These are phyloP conservation scores for Archips xylosteana DNA, from an alignment of 2,888 invertebrate genomes.

Conservation along the genomic window DNA sequence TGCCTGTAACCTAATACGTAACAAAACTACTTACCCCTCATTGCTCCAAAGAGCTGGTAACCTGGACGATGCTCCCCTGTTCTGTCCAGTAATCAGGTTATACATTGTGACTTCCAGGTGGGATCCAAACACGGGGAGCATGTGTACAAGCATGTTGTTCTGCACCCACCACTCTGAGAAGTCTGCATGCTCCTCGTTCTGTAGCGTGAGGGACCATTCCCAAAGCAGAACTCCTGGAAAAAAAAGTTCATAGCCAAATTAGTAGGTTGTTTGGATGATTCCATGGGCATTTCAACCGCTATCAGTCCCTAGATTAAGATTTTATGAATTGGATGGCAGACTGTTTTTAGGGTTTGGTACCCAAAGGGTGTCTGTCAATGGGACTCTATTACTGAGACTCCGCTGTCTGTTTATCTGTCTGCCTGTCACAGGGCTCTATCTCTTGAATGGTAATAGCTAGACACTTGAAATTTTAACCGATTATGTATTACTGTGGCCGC, in stretches of 20 bases:
- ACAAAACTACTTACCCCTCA: conserved; percentile 62
- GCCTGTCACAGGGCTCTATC: too few relatives aligned
- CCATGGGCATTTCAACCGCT: too few relatives aligned
- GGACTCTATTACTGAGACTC: too few relatives aligned
- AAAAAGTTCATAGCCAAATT: background rate
- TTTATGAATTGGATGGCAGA: too few relatives aligned
- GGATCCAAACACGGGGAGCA: conserved; percentile 86
- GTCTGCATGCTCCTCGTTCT: conserved; percentile 71
- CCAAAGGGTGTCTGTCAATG: too few relatives aligned
- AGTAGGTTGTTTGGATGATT: too few relatives aligned
- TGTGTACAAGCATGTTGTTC: conserved; percentile 85
- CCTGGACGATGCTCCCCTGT: conserved; percentile 82
- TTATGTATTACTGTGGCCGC: too few relatives aligned
- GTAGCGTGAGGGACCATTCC: conserved; percentile 89
- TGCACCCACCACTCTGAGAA: conserved; percentile 86
- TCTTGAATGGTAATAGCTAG: too few relatives aligned
- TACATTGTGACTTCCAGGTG: conserved; percentile 89
- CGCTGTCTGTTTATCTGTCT: too few relatives aligned
- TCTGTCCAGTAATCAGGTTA: conserved; percentile 86
- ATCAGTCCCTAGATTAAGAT: too few relatives aligned
- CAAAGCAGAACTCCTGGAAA: conserved; percentile 86
- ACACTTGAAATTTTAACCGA: too few relatives aligned
- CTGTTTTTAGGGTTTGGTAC: too few relatives aligned
- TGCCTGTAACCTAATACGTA: background rate
- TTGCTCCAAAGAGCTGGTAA: conserved; percentile 88